Conservation (phyloP, 2,888 invertebrate species). For the Neoitamus cyanurus region DNA sequence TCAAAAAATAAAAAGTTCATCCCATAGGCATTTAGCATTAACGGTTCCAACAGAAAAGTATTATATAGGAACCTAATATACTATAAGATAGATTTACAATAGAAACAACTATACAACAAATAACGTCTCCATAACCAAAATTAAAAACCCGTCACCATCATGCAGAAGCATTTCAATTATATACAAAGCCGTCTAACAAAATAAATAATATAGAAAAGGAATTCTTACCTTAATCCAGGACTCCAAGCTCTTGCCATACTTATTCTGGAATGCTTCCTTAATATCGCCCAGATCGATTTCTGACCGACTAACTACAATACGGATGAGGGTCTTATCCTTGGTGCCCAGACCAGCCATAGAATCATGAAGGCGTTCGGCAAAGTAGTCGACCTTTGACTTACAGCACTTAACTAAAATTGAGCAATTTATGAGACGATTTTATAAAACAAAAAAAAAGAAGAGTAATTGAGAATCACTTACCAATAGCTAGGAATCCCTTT, state of each 20-base stretch:
- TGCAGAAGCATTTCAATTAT: slow-evolving; percentile 20
- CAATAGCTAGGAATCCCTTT: slow-evolving; percentile 88
- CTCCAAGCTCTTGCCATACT: slow-evolving; percentile 84
- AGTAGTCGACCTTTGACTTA: slow-evolving; percentile 90
- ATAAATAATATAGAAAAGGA: neutral
- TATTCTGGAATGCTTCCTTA: slow-evolving; percentile 87
- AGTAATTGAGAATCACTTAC: slow-evolving; percentile 68
- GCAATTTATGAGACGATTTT: slow-evolving; percentile 49
- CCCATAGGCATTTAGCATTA: no score
- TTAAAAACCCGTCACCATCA: neutral
- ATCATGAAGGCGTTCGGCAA: slow-evolving; percentile 89
- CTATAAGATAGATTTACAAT: no score
- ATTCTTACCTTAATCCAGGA: slow-evolving; percentile 85
- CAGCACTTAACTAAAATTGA: slow-evolving; percentile 80
- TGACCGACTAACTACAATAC: slow-evolving; percentile 89
- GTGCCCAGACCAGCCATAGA: slow-evolving; percentile 91
- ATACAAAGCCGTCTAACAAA: neutral
- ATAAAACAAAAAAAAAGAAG: neutral
- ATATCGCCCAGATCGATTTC: slow-evolving; percentile 94
- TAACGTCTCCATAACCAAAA: neutral
- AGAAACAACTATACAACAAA: no score
- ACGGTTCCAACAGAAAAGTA: no score
- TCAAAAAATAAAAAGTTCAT: no score
- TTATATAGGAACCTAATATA: no score
- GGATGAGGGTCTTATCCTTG: slow-evolving; percentile 90